Evolutionary conservation across 2,797 vertebrate species (phyloP), one percentile per base, ranked within the genome.

Genomic region (Menidia menidia): DNA sequence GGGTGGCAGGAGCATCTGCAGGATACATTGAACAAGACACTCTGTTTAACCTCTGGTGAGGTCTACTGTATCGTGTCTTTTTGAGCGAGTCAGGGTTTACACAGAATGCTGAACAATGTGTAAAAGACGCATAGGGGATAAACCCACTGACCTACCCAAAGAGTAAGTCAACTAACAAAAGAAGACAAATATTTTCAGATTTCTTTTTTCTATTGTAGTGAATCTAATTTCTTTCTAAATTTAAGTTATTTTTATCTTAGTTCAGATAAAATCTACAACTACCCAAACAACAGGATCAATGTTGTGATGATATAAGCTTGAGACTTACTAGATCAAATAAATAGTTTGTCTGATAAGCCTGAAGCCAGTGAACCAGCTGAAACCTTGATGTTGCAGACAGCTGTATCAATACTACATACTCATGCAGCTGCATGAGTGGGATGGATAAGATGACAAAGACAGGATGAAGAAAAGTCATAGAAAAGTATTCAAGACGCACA

Each of bases 301-400:
- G 35, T 39, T 6, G 1, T 39, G 35, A 39, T 4, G 52, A 19
- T 56, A 50, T 65, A 60, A 81, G 51, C 18, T 33, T 2, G 57
- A 63, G 53, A 68, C 50, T 52, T 50, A 50, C 71, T 58, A 57
- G 55, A 61, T 64, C 70, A 67, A 70, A 77, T 77, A 2, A 82
- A 71, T 64, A 66, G 15, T 76, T 80, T 52, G 55, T 74, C 8
- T 48, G 48, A 71, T 60, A 62, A 54, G 51, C 48, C 44, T 42
- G 68, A 76, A 77, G 64, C 63, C 74, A 67, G 58, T 44, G 68
- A 76, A 77, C 64, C 63, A 74, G 69, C 61, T 60, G 59, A 64
- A 72, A 65, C 62, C 5, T 45, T 35, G 56, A 71, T 63, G 56
- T 45, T 65, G 58, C 54, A 53, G 62, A 73, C 56, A 69, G 69